phyloP scores from a whole-genome alignment of 2,888 invertebrate genomes.

The Lepidochrysops patricia region DNA sequence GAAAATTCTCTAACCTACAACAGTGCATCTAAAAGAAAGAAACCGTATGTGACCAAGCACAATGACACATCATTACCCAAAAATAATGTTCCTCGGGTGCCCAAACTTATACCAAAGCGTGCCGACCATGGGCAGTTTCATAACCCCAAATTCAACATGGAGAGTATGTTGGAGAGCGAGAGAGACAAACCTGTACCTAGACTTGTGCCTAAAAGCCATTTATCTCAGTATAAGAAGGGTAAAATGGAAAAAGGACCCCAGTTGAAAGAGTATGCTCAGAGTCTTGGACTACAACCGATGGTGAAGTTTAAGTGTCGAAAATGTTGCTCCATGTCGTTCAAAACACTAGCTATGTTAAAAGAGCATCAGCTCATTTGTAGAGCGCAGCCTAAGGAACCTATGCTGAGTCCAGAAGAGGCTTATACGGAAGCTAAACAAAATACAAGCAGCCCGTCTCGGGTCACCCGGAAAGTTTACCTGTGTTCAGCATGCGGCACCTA shows the following conservation, averaged over 20 bases:
- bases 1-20: slow-evolving; percentile 55
- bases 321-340: slow-evolving; percentile 80
- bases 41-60: slow-evolving; percentile 42
- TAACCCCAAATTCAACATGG: slow-evolving; percentile 47
- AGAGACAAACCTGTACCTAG: slow-evolving; percentile 62
- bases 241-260: slow-evolving; percentile 58
- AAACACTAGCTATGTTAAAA: slow-evolving; percentile 78
- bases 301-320: slow-evolving; percentile 83
- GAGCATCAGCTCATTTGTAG: slow-evolving; percentile 80
- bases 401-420: slow-evolving; percentile 54
- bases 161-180: slow-evolving; percentile 45
- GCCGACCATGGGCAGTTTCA: slow-evolving; percentile 48
- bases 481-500: slow-evolving; percentile 89
- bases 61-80: slow-evolving; percentile 44
- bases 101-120: slow-evolving; percentile 59
- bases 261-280: slow-evolving; percentile 80
- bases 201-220: slow-evolving; percentile 65
- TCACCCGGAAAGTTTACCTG: slow-evolving; percentile 85
- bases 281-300: slow-evolving; percentile 80
- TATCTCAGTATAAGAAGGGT: slow-evolving; percentile 60
- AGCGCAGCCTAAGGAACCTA: slow-evolving; percentile 57
- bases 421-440: slow-evolving; percentile 44
- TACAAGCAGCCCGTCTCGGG: slow-evolving; percentile 68
- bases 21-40: slow-evolving; percentile 51
- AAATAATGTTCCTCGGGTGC: slow-evolving; percentile 43